phyloP scores from a whole-genome alignment of 2,113 vertebrate genomes.

The Mustela lutreola region DNA sequence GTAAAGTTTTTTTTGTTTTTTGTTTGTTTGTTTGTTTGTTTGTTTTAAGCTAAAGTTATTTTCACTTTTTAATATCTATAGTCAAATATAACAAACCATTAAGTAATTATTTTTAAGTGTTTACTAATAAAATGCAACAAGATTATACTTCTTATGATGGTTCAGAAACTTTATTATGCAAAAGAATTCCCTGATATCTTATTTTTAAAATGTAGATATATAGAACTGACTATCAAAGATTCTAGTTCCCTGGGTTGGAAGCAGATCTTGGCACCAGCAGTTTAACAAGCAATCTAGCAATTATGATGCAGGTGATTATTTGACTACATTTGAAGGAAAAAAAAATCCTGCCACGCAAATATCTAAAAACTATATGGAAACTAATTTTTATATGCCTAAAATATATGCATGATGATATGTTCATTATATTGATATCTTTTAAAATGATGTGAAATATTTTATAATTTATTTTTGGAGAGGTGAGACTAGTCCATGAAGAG shows the following conservation, averaged over 20 bases:
- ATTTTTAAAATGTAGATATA: background rate
- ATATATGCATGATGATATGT: background rate
- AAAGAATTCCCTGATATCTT: background rate
- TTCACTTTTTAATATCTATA: background rate
- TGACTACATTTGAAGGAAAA: background rate
- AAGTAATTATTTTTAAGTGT: background rate
- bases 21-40: background rate
- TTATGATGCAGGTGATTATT: background rate
- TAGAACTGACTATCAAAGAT: background rate
- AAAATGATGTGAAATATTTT: constrained; percentile 69
- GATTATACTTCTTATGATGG: background rate
- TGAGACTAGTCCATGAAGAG: constrained; percentile 69
- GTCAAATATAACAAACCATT: background rate
- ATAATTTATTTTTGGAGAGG: constrained; percentile 37
- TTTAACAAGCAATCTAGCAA: constrained; percentile 1
- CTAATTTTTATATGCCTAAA: constrained; percentile 68
- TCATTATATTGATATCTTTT: constrained; percentile 22
- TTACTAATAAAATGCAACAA: background rate
- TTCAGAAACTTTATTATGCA: background rate
- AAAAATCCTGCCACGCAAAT: background rate
- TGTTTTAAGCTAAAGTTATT: background rate
- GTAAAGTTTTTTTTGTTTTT: background rate
- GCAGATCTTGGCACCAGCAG: background rate
- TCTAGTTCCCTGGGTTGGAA: background rate
- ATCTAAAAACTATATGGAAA: constrained; percentile 57